Evolutionary conservation across 1,140 invertebrate species (phyloP).

Genomic region (Acromyrmex heyeri): DNA sequence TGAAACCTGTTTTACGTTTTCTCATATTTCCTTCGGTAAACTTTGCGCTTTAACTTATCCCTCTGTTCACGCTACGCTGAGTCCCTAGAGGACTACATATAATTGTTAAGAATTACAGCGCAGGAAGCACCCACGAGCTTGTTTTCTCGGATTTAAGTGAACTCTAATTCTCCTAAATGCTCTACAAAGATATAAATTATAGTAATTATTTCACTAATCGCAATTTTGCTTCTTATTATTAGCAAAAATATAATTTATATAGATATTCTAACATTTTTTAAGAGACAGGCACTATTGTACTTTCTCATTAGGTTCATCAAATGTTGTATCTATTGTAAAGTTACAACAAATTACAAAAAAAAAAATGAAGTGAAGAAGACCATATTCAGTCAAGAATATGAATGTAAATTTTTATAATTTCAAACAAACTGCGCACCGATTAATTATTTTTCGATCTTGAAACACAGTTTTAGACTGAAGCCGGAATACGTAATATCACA

Average conservation of each 20-base stretch:
- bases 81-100: constrained; percentile 7
- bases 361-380: too few relatives aligned
- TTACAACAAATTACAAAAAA: not conserved
- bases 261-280: not conserved
- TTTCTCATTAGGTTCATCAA: not conserved
- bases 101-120: constrained; percentile 40
- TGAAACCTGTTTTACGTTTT: not conserved
- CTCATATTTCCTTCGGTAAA: constrained; percentile 18
- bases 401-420: too few relatives aligned
- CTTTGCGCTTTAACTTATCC: not conserved
- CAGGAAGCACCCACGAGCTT: not conserved
- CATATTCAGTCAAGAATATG: too few relatives aligned
- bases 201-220: not conserved
- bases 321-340: not conserved
- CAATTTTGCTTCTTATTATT: not conserved
- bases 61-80: not conserved
- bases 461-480: too few relatives aligned
- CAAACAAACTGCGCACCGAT: too few relatives aligned
- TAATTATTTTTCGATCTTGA: too few relatives aligned
- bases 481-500: too few relatives aligned
- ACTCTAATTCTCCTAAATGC: constrained; percentile 21
- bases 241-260: not conserved
- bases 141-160: constrained; percentile 20
- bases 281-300: not conserved
- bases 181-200: not conserved